Conservation (phyloP, 2,113 vertebrate genomes). For the Aspidoscelis tigris region DNA sequence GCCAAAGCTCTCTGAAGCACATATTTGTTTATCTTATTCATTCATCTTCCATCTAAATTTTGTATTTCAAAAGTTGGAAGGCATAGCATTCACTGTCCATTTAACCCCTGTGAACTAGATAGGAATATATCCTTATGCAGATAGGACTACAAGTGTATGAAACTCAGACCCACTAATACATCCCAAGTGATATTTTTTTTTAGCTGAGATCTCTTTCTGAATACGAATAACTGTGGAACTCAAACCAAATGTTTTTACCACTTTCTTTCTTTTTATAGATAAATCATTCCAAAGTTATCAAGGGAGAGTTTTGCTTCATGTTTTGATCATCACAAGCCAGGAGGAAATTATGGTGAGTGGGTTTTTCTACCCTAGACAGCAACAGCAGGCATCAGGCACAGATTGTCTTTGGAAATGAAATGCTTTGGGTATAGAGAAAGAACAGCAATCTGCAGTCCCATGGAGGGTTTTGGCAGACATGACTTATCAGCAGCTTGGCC, state of each 20-base stretch:
- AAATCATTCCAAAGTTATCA: constrained; percentile 4
- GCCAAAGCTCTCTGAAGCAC: too few species aligned
- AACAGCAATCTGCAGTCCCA: constrained; percentile 57
- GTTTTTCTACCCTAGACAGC: constrained; percentile 20
- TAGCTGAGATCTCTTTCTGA: not conserved
- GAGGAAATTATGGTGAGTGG: constrained; percentile 9
- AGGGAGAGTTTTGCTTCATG: constrained; percentile 20
- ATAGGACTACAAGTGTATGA: not conserved
- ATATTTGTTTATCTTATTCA: not conserved
- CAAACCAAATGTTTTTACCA: constrained; percentile 5
- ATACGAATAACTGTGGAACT: not conserved
- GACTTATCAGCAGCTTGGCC: constrained; percentile 48
- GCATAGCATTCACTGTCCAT: too few species aligned
- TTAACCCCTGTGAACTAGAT: not conserved
- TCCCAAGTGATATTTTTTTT: not conserved
- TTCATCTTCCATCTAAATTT: not conserved
- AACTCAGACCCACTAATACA: not conserved
- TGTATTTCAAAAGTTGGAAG: not conserved
- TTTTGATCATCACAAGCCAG: constrained; percentile 13
- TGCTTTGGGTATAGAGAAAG: constrained; percentile 54
- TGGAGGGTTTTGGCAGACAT: constrained; percentile 51
- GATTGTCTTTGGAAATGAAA: constrained; percentile 46
- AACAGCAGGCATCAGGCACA: constrained; percentile 49
- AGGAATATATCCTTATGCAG: not conserved
- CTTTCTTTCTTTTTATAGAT: not conserved